Evolutionary conservation across 2,888 invertebrate species (phyloP), one percentile per base, ranked within the genome.

Genomic region (Drosophila macrospina): DNA sequence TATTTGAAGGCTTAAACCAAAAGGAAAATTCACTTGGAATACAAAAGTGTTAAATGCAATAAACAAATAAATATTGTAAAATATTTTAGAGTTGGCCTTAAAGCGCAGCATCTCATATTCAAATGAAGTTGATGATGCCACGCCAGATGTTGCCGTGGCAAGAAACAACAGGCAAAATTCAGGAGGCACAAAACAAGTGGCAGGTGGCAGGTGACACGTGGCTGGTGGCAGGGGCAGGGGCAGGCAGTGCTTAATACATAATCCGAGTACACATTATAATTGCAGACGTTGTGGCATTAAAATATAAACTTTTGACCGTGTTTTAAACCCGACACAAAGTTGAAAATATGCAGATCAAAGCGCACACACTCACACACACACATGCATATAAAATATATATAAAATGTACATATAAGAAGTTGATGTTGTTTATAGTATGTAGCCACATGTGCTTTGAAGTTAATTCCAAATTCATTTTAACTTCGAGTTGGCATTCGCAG

Each of bases 401-500:
- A 20, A 20, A 20, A 20, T 28, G 28, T 28, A 28, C 37, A 37
- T 42, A 44, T 16, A 8, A 48, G 30, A 34, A 28, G 15, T 3
- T 20, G 13, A 13, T 26, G 1, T 44, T 34, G 30, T 41, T 36
- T 48, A 41, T 52, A 20, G 15, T 50, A n/a, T 26, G 26, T 30
- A 39, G 4, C 34, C 24, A 42, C 32, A 67, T 73, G 74, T 69
- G 73, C 80, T 82, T 85, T 82, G 86, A 85, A 78, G 86, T 83
- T 72, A 3, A 42, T 28, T n/a, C 36, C 10, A 16, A 48, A 64
- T 56, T 83, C 80, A 84, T 74, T 84, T 84, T n/a, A 84, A 64
- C 86, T 83, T 84, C 37, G 84, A 84, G 80, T 84, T 84, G 73
- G 78, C 83, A 71, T 83, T 84, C 76, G 76, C 86, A 48, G 83